Percentiles rank a stretch among this genome's conserved stretches.
Evolutionary conservation across 1,140 invertebrate genomes (phyloP).

Genomic region (Sarcophaga peregrina): DNA sequence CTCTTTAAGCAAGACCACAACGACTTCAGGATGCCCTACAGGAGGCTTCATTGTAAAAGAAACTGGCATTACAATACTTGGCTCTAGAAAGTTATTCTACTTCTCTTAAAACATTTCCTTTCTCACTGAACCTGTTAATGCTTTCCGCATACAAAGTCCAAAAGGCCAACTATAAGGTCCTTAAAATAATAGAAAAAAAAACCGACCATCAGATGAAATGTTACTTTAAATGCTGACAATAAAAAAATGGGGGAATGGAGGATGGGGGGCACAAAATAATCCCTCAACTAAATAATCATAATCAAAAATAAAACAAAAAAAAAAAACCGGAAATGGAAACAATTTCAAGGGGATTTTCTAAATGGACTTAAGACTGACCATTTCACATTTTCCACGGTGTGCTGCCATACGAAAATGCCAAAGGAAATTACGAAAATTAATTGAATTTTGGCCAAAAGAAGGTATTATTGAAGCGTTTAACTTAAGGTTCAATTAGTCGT

Average conservation of each 20-base stretch:
- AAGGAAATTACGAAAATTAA: not conserved
- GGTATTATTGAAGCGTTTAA: no score
- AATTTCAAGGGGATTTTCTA: slow-evolving; percentile 21
- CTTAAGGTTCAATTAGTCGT: no score
- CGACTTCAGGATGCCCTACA: not conserved
- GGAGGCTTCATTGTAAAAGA: not conserved
- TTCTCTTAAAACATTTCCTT: not conserved
- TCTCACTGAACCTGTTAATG: no score
- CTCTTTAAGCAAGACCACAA: not conserved
- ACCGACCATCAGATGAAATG: not conserved
- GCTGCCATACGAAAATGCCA: not conserved
- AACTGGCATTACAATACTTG: not conserved
- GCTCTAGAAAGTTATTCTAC: not conserved
- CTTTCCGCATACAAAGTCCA: no score
- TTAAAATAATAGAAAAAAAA: not conserved
- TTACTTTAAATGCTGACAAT: not conserved
- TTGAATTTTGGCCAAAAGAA: not conserved
- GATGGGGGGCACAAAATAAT: not conserved
- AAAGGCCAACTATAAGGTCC: no score
- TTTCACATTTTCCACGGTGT: not conserved
- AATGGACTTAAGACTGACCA: not conserved
- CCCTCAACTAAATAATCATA: slow-evolving; percentile 12
- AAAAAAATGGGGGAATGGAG: not conserved
- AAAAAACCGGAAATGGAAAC: not conserved
- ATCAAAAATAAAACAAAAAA: not conserved